Conservation (phyloP, 1,140 invertebrate species). For the Drosophila navojoa region DNA sequence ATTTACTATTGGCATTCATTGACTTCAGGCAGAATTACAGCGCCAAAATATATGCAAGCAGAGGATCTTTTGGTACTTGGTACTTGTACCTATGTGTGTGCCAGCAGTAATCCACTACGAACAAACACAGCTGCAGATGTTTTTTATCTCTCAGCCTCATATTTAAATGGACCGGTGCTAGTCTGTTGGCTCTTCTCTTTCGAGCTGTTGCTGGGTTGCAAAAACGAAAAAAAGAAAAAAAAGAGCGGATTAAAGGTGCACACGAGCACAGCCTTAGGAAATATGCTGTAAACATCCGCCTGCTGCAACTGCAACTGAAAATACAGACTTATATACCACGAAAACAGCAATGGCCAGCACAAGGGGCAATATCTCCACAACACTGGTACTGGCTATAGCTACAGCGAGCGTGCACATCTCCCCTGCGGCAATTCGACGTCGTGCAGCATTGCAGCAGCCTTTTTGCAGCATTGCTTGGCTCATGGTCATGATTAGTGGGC, state of each 20-base stretch:
- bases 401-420: constrained; percentile 71
- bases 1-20: too few relatives aligned
- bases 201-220: constrained; percentile 57
- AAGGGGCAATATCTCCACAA: constrained; percentile 33
- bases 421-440: constrained; percentile 76
- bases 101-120: constrained; percentile 62
- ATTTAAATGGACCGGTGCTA: constrained; percentile 74
- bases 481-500: constrained; percentile 74
- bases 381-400: constrained; percentile 9
- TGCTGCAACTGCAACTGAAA: constrained; percentile 83
- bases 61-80: background rate
- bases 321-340: constrained; percentile 53
- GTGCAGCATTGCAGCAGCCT: constrained; percentile 81
- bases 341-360: constrained; percentile 39
- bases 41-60: too few relatives aligned
- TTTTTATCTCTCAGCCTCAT: constrained; percentile 72
- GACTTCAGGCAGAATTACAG: too few relatives aligned
- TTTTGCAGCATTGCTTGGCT: constrained; percentile 66
- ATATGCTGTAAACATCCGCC: constrained; percentile 82
- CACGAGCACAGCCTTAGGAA: constrained; percentile 79
- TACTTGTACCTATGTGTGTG: constrained; percentile 16
- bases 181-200: constrained; percentile 64
- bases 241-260: constrained; percentile 80
- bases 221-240: constrained; percentile 55
- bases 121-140: constrained; percentile 77